Base-by-base conservation (phyloP, 30 jellyfish, hydroid and myxozoan species). In the Catostylus mosaicus region DNA sequence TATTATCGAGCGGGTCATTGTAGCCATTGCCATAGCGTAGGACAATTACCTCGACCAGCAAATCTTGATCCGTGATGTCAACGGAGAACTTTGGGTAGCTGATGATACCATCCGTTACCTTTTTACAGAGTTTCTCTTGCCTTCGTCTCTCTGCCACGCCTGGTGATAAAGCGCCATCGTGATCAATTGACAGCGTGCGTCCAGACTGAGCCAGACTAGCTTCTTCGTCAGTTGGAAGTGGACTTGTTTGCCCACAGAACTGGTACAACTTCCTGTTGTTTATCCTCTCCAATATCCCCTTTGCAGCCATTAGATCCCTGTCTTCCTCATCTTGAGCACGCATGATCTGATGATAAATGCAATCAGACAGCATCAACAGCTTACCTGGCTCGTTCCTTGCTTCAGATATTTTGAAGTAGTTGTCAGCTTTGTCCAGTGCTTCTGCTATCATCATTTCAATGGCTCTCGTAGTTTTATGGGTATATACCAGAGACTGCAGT, bases 391-490 rank as follows among this genome's bases (percentile, higher is more conserved):
- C 69, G 45, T 65, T 27, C 1, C 77, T 38, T 20, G 90, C 90
- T 19, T 67, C 59, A 12, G 71, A 67, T 12, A 80, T 65, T 7
- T 67, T 38, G 78, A 80, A 80, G 30, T 50, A 31, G 7, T n/a
- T 23, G 26, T 67, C 83, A 27, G 90, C 90, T 7, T 47, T 37
- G 18, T 66, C 56, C 45, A 80, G 23, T 9, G 95, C 95, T 40
- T 85, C 89, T 29, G 88, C 88, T 0, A 85, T 35, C 95, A 85
- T 85, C 83, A 74, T 67, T 67, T 85, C 95, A 50, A 85, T 74
- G 0, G 84, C 80, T 23, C 67, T 46, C 7, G 83, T 63, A 1
- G 95, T 85, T 62, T 75, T 85, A 76, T 85, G 95, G 33, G 66
- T 60, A 40, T 85, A 77, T 2, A 85, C 95, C 18, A 47, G 63